Conservation (phyloP, 1,140 invertebrate genomes). For the Teleopsis dalmanni region DNA sequence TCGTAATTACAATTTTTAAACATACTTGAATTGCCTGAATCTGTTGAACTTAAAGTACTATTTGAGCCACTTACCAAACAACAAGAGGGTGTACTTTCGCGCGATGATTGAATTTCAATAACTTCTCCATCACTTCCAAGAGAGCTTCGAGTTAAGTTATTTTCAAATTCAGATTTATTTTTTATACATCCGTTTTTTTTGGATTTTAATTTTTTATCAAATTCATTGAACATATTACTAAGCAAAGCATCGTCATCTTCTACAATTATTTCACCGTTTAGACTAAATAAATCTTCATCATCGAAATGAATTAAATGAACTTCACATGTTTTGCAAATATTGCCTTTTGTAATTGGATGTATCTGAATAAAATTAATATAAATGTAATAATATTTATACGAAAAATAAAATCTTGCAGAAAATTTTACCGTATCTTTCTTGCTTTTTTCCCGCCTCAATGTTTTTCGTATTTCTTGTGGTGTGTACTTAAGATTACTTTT, state of each 20-base stretch:
- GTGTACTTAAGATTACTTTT: slow-evolving; percentile 15
- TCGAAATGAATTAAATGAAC: slow-evolving; percentile 12
- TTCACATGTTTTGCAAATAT: slow-evolving; percentile 14
- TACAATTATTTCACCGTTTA: slow-evolving; percentile 3
- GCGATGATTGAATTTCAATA: slow-evolving; percentile 10
- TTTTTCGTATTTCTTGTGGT: slow-evolving; percentile 5
- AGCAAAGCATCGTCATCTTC: slow-evolving; percentile 14
- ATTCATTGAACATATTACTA: slow-evolving; percentile 11
- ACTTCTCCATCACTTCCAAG: slow-evolving; percentile 5
- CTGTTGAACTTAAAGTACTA: no score
- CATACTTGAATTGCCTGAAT: no score
- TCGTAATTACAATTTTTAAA: no score
- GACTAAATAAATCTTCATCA: slow-evolving; percentile 4
- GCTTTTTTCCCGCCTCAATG: slow-evolving; percentile 6
- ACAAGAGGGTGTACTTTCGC: slow-evolving; percentile 11
- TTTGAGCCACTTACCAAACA: neutral
- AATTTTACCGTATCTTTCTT: slow-evolving; percentile 4
- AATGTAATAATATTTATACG: neutral
- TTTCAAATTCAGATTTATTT: neutral
- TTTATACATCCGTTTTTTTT: neutral
- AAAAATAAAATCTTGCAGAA: neutral
- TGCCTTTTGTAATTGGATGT: slow-evolving; percentile 8
- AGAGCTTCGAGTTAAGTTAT: neutral
- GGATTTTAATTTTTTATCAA: slow-evolving; percentile 4
- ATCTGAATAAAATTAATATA: slow-evolving; percentile 10